These are phyloP conservation scores for Hemitrygon akajei DNA, from an alignment of 2,797 vertebrate genomes.

Conservation along the genomic window DNA sequence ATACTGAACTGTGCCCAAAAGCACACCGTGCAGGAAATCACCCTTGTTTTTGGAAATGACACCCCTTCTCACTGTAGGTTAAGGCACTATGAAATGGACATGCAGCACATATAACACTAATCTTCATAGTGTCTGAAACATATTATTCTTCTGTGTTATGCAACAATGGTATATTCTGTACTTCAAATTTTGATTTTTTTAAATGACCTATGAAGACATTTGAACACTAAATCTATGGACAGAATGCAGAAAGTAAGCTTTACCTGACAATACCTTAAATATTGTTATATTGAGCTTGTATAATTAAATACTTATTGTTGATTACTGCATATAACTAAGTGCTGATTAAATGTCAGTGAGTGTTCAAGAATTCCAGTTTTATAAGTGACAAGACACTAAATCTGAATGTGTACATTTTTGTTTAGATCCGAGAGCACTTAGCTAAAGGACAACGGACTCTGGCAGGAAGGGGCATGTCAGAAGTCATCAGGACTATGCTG, in stretches of 20 bases:
- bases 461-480: slow-evolving; percentile 96
- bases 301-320: neutral
- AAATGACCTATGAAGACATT: neutral
- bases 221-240: too few species aligned
- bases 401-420: neutral
- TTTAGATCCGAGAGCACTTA: slow-evolving; percentile 91
- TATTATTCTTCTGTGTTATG: neutral
- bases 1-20: neutral
- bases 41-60: neutral
- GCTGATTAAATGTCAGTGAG: neutral
- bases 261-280: too few species aligned
- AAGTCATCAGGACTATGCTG: slow-evolving; percentile 93
- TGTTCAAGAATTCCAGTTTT: neutral
- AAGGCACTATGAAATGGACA: neutral
- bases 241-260: neutral
- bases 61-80: neutral
- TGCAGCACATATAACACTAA: neutral
- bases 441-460: slow-evolving; percentile 98
- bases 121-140: neutral
- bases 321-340: neutral
- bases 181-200: neutral
- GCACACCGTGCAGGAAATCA: neutral
- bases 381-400: neutral
- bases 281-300: too few species aligned
- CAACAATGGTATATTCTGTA: neutral